Evolutionary conservation across 2,888 invertebrate genomes (phyloP), one percentile per base, ranked within the genome.

Genomic region (Tipula vernalis): DNA sequence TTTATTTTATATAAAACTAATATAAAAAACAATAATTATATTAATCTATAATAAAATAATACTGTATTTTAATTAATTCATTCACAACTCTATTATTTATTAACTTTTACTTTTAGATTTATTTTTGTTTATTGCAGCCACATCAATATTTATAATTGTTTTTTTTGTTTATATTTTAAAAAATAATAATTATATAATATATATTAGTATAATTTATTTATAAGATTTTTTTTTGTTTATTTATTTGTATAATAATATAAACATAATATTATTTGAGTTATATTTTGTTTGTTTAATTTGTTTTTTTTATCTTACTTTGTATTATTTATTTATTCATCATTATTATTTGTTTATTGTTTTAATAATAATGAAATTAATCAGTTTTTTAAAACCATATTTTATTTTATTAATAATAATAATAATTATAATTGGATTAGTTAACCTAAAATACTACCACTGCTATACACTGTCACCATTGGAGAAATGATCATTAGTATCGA

Each of bases 401-500:
- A 39, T 36, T 84, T 84, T 84, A 84, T 84, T 5, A 8, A 15
- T 84, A 84, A 84, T 84, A 84, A 84, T 84, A 84, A 84, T 84
- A 84, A 10, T 84, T 84, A 84, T 84, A 84, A 39, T 84, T 39
- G 39, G 41, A 84, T 84, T 84, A 42, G 41, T 85, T 85, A 42
- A 42, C 85, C 85, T 85, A 85, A 85, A 42, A 28, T 85, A 28
- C 42, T 42, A 85, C 85, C 85, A 85, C 85, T 86, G 86, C 86
- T 86, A 86, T 86, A 86, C 86, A 86, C 86, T 86, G 39, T 86
- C 86, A 57, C 86, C 86, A 57, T 42, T 86, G 36, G 57, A 57
- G 39, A 86, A 86, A 57, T 57, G 28, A 36, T 86, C 86, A 57
- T 57, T 42, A 15, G 51, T 36, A 36, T 41, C 51, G 39, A 86